Evolutionary conservation across 2,888 invertebrate genomes (phyloP).

Genomic region (Tipula helvola): DNA sequence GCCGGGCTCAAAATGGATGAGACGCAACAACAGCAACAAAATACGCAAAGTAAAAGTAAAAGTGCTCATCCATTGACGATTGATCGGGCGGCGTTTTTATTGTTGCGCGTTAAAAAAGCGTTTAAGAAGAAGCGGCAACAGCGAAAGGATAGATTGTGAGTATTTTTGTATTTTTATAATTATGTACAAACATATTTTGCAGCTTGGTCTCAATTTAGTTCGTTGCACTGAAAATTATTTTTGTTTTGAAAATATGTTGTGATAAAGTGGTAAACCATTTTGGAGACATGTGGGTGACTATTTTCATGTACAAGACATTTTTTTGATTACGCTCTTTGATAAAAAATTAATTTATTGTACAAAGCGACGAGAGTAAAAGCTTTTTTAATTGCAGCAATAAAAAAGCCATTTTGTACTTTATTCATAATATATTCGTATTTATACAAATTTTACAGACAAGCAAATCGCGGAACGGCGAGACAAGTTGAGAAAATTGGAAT

Average conservation of each 20-base stretch:
- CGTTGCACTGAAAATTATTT: neutral
- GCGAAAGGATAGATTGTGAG: conserved; percentile 76
- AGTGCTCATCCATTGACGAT: conserved; percentile 54
- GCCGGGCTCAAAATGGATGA: conserved; percentile 22
- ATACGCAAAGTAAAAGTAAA: conserved; percentile 21
- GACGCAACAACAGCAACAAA: conserved; percentile 17
- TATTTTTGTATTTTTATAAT: conserved; percentile 20
- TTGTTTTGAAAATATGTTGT: neutral
- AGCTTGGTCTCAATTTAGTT: neutral
- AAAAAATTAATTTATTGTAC: neutral
- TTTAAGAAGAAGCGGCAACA: conserved; percentile 84
- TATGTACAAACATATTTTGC: neutral
- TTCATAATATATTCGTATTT: too few relatives aligned
- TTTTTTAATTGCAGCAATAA: too few relatives aligned
- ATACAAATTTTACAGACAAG: neutral
- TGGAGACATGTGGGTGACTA: neutral
- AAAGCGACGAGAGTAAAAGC: neutral
- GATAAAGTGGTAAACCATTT: neutral
- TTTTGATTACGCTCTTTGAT: neutral
- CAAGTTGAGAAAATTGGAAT: neutral
- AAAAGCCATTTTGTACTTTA: neutral
- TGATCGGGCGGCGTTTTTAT: conserved; percentile 78
- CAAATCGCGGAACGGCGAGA: neutral
- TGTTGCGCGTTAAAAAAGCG: conserved; percentile 75
- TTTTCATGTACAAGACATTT: neutral